Base-by-base conservation (phyloP, 1,140 invertebrate genomes). In the Tyrophagus putrescentiae region DNA sequence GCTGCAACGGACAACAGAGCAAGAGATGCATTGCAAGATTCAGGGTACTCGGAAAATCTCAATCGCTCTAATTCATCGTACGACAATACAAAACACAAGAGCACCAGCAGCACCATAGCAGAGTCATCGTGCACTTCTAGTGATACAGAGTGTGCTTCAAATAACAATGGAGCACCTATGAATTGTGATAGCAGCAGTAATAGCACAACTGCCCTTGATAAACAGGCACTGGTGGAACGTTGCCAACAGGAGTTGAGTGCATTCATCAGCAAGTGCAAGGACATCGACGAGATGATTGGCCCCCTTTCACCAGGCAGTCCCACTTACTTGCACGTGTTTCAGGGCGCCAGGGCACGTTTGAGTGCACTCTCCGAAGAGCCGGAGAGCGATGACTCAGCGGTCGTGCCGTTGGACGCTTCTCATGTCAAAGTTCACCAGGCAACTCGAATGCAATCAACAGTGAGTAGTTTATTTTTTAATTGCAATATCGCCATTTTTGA, bases 281-380 rank as follows among this genome's bases (percentile, higher is more conserved):
- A 68, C 50, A 68, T 68, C 13, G 67, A 68, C 42, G 67, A 68
- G 53, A 65, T 68, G 64, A 45, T 68, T 0, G 67, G 67, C 4
- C 36, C 44, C 4, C 58, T 60, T 4, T 63, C 57, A 32, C 65
- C 67, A 21, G 29, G 61, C 1, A 64, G 62, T 65, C 67, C 67
- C 1, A 48, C 16, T 25, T 41, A 53, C 56, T 25, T 50, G 21
- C 18, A 60, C 18, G n/a, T 56, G 21, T 60, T n/a, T 60, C 28
- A 25, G 53, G 33, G n/a, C n/a, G 18, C 5, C 25, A 28, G 16
- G 31, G 25, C 34, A 11, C 7, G 31, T 41, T 21, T 18, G 29
- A 7, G n/a, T 28, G 23, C 34, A 44, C 18, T 9, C 39, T 42
- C 28, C 27, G 28, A 61, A 44, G 31, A 61, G 41, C n/a, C 11